Conservation (phyloP, 2,888 invertebrate genomes). For the Sepiola atlantica region DNA sequence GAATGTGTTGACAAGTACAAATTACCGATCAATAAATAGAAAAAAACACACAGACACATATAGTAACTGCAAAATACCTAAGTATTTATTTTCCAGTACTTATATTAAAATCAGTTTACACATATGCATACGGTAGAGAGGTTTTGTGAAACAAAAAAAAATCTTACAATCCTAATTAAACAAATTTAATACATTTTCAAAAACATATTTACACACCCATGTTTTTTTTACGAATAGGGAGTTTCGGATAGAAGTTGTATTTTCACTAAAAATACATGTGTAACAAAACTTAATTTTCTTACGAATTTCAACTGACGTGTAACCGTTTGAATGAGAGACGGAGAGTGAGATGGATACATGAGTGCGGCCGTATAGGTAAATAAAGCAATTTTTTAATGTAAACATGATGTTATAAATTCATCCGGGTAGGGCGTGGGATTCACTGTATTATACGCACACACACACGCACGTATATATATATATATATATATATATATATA, state of each 20-base stretch:
- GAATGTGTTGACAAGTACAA: no score
- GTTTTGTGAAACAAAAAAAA: no score
- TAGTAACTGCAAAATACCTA: no score
- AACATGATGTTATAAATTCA: background rate
- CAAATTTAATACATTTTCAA: no score
- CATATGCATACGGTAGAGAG: no score
- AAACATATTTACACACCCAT: background rate
- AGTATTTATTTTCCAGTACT: no score
- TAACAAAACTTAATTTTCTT: background rate
- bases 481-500: constrained; percentile 17
- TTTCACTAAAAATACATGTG: background rate
- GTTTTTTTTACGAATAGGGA: no score
- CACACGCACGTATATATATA: background rate
- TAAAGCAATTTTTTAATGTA: background rate
- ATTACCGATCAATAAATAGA: no score
- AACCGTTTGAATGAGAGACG: background rate
- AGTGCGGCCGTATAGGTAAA: background rate
- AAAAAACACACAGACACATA: no score
- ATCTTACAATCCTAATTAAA: no score
- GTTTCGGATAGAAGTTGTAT: no score
- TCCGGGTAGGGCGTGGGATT: background rate
- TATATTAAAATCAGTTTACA: no score
- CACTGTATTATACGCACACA: background rate
- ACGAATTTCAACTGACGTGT: background rate
- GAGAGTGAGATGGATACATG: background rate